Evolutionary conservation across 1,140 invertebrate species (phyloP), one percentile per base, ranked within the genome.

Genomic region (Bombus polaris): DNA sequence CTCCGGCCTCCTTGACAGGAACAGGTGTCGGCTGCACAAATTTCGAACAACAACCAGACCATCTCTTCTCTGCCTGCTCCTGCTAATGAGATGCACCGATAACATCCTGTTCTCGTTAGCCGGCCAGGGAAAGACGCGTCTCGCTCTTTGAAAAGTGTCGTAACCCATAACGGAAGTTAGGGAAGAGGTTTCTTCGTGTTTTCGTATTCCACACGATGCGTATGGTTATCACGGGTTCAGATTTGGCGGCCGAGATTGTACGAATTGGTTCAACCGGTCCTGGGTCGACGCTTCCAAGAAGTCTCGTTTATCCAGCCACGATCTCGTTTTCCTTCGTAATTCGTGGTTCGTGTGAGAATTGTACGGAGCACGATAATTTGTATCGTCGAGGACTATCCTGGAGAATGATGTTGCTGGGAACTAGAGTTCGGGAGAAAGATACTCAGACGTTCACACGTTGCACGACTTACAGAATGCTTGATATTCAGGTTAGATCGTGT

Each of bases 21-120:
- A 82, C 80, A 82, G 80, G 80, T 82, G 80, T 74, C 80, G 66
- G 47, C 8, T n/a, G 53, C 39, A 53, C 47, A 53, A 53, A 53
- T 53, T 53, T 53, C 47, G 47, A 74, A 39, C 13, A 53, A 82
- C 18, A 32, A 5, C 62, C 77, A 25, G 22, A 8, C 42, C 65
- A 42, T 10, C 32, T 25, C 66, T 35, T 68, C 68, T 25, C 37
- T n/a, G 68, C 32, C 37, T 44, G 66, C 28, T 62, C 59, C 28
- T 32, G 81, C 32, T 83, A 83, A 83, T 39, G 62, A 83, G 81
- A 77, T 77, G 81, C 73, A 32, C 28, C 62, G 81, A 83, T 77
- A 83, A 83, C 81, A 42, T 76, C 62, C 81, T 32, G 81, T 53
- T 47, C 72, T 83, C 72, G 72, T 76, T 83, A 68, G 42, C 53